Base-by-base conservation (phyloP, 1,140 invertebrate genomes). In the Fopius arisanus region DNA sequence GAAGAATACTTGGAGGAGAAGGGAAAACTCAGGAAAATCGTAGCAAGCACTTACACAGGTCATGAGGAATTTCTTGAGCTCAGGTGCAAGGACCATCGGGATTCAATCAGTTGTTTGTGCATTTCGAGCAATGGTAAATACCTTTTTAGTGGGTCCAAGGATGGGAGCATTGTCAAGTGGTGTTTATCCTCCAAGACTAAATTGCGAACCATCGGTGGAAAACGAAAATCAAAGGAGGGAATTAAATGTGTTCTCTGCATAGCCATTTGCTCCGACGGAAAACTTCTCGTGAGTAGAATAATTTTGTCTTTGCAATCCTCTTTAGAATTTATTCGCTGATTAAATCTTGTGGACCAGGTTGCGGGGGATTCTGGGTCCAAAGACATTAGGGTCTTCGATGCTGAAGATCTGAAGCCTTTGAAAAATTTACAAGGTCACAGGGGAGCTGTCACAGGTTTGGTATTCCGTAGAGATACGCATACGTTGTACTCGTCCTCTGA, bases 101-200 rank as follows among this genome's bases (percentile, higher is more conserved):
- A 93, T 48, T 89, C 94, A 1, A 88, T 98, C 6, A 98, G 96
- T 4, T 96, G 95, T 85, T 81, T 97, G 7, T 94, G 93, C 77
- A 82, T 98, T 2, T 93, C 94, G 31, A 88, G 88, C 69, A 94
- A 98, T 87, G 91, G 91, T 37, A 89, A 92, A 81, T 92, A 89
- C 83, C 88, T 95, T 0, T 98, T 92, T 84, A 93, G 93, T 43
- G 96, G 94, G 0, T 96, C 95, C 62, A 98, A 98, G 89, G 96
- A 97, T 87, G 93, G 94, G 59, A 90, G 89, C 51, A 90, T 99
- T 63, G 91, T 98, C 10, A 98, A 98, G 90, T 99, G 91, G 93
- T 90, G 88, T 59, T 69, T 93, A 70, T 66, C 73, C 26, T 80
- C 85, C 14, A 89, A 88, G 78, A 88, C 82, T 72, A 92, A 92